Conservation (phyloP, 2,797 vertebrate genomes). For the Scarus forsteni region DNA sequence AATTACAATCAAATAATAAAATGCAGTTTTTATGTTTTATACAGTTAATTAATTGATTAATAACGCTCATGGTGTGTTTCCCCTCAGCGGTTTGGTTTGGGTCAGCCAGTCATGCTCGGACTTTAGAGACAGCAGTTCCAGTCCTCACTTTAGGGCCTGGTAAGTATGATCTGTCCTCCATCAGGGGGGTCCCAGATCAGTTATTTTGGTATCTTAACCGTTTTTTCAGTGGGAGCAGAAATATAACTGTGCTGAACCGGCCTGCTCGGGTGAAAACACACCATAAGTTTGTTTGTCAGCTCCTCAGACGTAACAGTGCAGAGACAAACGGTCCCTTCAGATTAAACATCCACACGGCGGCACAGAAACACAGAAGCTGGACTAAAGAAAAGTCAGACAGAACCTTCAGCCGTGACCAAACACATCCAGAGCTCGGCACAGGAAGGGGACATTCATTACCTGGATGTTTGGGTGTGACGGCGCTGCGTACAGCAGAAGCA, state of each 20-base stretch:
- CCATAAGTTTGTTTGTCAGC: too few relatives aligned
- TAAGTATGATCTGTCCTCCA: too few relatives aligned
- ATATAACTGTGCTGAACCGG: too few relatives aligned
- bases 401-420: conserved; percentile 57
- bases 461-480: conserved; percentile 42
- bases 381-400: conserved; percentile 30
- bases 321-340: conserved; percentile 19
- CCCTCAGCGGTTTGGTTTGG: too few relatives aligned
- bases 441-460: conserved; percentile 54
- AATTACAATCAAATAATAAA: conserved; percentile 72
- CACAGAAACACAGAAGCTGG: conserved; percentile 4
- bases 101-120: too few relatives aligned
- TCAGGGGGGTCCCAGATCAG: too few relatives aligned
- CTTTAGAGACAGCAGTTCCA: too few relatives aligned
- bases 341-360: conserved; percentile 55
- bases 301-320: conserved; percentile 20
- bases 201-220: too few relatives aligned
- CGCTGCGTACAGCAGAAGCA: conserved; percentile 24
- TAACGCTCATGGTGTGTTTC: too few relatives aligned
- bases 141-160: too few relatives aligned
- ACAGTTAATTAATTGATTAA: conserved; percentile 42
- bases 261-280: too few relatives aligned
- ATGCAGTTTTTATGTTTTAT: conserved; percentile 55
- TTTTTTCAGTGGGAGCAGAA: too few relatives aligned
- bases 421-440: conserved; percentile 31